Conservation (phyloP, 1,140 invertebrate species). For the Conopomorpha cramerella region DNA sequence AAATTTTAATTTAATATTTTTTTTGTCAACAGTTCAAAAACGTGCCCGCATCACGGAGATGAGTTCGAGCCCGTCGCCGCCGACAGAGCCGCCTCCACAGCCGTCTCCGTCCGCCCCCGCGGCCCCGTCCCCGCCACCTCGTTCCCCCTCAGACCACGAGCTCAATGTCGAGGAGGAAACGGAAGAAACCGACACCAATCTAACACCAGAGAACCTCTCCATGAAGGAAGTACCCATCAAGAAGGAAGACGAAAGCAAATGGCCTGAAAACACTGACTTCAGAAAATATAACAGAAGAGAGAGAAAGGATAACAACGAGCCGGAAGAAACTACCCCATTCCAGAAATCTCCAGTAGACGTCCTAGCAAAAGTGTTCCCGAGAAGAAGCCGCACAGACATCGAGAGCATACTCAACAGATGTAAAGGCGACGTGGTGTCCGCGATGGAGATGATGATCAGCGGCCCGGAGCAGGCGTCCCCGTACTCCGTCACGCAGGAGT, state of each 20-base stretch:
- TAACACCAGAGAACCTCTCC: constrained; percentile 53
- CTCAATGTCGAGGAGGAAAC: constrained; percentile 56
- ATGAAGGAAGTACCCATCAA: constrained; percentile 50
- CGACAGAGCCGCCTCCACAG: constrained; percentile 31
- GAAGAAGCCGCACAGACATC: constrained; percentile 79
- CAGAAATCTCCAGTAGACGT: constrained; percentile 56
- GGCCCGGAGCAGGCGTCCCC: constrained; percentile 51
- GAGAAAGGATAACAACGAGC: constrained; percentile 19
- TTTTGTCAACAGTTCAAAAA: constrained; percentile 46
- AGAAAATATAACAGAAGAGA: constrained; percentile 32
- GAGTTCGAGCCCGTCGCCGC: constrained; percentile 34
- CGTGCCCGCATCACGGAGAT: constrained; percentile 46
- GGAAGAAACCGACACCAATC: constrained; percentile 40
- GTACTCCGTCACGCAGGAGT: constrained; percentile 40
- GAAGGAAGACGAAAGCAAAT: constrained; percentile 51
- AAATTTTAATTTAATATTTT: too few relatives aligned
- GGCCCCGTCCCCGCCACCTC: constrained; percentile 27
- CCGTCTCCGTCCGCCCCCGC: constrained; percentile 25
- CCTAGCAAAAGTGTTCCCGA: constrained; percentile 76
- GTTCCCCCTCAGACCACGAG: constrained; percentile 50
- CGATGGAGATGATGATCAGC: constrained; percentile 86
- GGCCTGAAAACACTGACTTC: constrained; percentile 27
- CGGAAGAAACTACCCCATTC: constrained; percentile 17
- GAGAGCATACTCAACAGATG: constrained; percentile 79
- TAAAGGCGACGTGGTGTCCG: constrained; percentile 85